These are phyloP conservation scores for Phylloscopus trochiloides DNA, from an alignment of 2,113 vertebrate genomes.

Conservation along the genomic window DNA sequence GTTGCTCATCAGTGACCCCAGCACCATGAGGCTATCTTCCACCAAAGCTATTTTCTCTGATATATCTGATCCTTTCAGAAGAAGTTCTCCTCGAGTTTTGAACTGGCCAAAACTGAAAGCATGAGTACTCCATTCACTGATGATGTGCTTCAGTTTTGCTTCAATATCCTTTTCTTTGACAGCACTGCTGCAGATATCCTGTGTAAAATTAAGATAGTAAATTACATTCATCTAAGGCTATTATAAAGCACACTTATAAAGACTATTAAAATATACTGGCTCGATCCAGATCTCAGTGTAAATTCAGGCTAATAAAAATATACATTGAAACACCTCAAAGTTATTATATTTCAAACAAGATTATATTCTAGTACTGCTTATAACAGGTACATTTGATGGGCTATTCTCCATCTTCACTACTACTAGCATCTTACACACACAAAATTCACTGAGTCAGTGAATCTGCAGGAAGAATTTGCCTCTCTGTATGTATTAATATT, in stretches of 20 bases:
- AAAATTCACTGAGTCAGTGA: neutral
- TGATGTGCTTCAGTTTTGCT: constrained; percentile 78
- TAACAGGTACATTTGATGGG: neutral
- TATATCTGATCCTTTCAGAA: constrained; percentile 79
- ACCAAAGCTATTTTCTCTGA: constrained; percentile 77
- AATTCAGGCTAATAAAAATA: neutral
- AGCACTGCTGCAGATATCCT: constrained; percentile 85
- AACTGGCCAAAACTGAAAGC: constrained; percentile 77
- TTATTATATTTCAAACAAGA: neutral
- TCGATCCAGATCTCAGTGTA: neutral
- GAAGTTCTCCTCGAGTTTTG: constrained; percentile 81
- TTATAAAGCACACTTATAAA: neutral
- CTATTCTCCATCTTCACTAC: neutral
- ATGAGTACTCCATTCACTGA: constrained; percentile 78
- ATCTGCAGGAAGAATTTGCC: neutral
- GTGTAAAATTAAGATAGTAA: neutral
- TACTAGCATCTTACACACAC: neutral
- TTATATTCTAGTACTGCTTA: neutral
- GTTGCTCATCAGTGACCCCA: constrained; percentile 83
- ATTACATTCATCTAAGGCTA: neutral
- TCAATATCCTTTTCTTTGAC: constrained; percentile 86
- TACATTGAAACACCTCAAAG: neutral
- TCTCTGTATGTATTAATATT: neutral
- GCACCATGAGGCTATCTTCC: constrained; percentile 85
- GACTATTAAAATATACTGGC: neutral